These are phyloP conservation scores for Alligator sinensis DNA, from an alignment of 2,113 vertebrate species.

Conservation along the genomic window DNA sequence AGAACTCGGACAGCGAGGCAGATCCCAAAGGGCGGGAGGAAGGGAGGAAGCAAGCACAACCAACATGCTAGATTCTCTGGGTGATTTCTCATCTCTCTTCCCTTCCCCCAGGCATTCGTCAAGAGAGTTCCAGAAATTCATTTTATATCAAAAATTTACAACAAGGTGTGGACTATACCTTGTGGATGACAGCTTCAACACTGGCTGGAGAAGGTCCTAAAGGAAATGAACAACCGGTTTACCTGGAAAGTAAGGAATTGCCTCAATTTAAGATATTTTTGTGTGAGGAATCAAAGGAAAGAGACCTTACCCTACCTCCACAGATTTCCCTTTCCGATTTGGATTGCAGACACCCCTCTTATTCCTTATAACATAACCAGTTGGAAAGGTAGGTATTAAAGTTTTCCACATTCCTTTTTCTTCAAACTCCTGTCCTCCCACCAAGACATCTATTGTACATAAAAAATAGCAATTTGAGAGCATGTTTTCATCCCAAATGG, in stretches of 20 bases:
- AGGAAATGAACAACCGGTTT: conserved; percentile 59
- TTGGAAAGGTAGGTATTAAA: background rate
- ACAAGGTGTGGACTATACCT: conserved; percentile 20
- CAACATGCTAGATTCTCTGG: fast-evolving
- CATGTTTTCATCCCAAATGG: too few species aligned
- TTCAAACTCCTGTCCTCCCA: fast-evolving
- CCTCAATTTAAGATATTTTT: background rate
- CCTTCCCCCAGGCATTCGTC: conserved; percentile 51
- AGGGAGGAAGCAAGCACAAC: fast-evolving
- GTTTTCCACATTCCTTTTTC: fast-evolving
- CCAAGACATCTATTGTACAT: fast-evolving
- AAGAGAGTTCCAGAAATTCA: background rate
- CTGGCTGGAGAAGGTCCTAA: conserved; percentile 73
- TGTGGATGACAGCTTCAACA: conserved; percentile 78
- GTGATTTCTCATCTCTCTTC: background rate
- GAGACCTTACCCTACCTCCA: fast-evolving
- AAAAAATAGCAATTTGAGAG: fast-evolving
- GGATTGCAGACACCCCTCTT: background rate
- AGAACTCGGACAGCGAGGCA: background rate
- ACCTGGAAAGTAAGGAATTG: conserved; percentile 47
- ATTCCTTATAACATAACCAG: background rate
- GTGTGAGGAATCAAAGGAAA: background rate
- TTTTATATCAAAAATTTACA: conserved; percentile 20
- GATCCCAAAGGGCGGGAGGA: background rate
- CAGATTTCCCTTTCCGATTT: fast-evolving